These are phyloP conservation scores for Uloborus plumipes DNA, from an alignment of 2,888 invertebrate species.

Conservation along the genomic window DNA sequence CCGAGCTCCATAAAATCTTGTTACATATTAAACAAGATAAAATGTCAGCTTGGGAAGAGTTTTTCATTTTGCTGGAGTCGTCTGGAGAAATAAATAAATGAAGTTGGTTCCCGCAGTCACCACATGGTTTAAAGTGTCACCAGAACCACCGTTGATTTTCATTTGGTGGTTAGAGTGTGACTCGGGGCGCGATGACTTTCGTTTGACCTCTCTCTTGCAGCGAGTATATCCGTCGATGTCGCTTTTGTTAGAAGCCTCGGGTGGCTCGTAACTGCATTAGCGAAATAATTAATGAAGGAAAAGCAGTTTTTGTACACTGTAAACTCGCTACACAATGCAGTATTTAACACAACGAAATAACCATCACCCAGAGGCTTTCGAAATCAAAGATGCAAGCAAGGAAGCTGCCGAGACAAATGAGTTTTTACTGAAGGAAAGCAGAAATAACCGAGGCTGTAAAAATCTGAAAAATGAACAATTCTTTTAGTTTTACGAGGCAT, in stretches of 20 bases:
- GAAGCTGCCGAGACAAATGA: too few species aligned
- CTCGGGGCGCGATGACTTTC: conserved; percentile 13
- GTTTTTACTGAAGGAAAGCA: too few species aligned
- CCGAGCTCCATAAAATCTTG: conserved; percentile 53
- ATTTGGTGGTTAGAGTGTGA: conserved; percentile 25
- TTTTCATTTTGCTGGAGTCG: conserved; percentile 49
- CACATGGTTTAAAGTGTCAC: conserved; percentile 54
- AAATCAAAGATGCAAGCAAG: too few species aligned
- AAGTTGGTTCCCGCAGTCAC: conserved; percentile 11
- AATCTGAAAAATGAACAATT: too few species aligned
- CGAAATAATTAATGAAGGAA: conserved; percentile 59
- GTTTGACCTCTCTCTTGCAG: conserved; percentile 24
- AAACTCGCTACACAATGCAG: too few species aligned
- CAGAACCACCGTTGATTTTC: conserved; percentile 59
- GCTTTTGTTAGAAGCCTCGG: conserved; percentile 37
- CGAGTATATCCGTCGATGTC: conserved; percentile 28
- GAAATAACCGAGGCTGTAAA: too few species aligned
- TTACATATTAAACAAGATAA: conserved; percentile 61
- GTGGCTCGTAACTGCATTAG: conserved; percentile 50
- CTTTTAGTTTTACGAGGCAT: too few species aligned
- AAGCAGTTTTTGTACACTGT: conserved; percentile 26
- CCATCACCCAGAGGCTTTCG: too few species aligned
- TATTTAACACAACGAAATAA: too few species aligned
- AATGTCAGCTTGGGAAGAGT: conserved; percentile 55
- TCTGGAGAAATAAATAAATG: conserved; percentile 48